phyloP scores from a whole-genome alignment of 2,797 vertebrate species.

The Amniataba percoides region DNA sequence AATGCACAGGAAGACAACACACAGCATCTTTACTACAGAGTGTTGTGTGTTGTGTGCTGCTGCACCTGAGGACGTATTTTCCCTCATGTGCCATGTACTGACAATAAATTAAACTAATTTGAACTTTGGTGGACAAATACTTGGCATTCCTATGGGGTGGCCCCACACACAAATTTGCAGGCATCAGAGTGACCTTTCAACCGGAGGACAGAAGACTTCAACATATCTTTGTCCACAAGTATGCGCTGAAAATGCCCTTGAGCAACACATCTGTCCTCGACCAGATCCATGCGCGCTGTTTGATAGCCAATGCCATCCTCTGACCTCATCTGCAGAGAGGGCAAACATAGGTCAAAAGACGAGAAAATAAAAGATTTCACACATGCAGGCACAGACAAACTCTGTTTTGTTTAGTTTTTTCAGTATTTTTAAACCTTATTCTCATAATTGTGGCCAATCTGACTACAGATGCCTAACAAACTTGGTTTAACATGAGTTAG shows the following conservation, averaged over 20 bases:
- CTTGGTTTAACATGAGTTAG: too few relatives aligned
- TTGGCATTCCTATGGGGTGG: constrained; percentile 41
- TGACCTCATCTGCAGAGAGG: not conserved
- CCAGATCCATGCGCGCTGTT: not conserved
- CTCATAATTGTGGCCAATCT: not conserved
- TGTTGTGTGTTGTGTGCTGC: too few relatives aligned
- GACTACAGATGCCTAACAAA: too few relatives aligned
- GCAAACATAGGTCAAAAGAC: not conserved
- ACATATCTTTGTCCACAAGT: constrained; percentile 43
- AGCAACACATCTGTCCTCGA: constrained; percentile 37
- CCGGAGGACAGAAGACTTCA: not conserved
- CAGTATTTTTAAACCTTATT: not conserved
- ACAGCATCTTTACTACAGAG: too few relatives aligned
- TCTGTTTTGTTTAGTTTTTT: too few relatives aligned
- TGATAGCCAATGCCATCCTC: not conserved
- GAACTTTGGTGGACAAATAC: constrained; percentile 16
- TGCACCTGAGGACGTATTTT: too few relatives aligned
- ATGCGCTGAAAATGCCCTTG: constrained; percentile 41
- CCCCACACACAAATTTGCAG: constrained; percentile 27
- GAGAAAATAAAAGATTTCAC: not conserved
- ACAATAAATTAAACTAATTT: too few relatives aligned
- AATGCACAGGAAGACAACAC: constrained; percentile 26
- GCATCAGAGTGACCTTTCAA: constrained; percentile 44
- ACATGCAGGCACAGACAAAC: not conserved
- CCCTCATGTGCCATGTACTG: too few relatives aligned